Evolutionary conservation across 2,888 invertebrate species (phyloP).

Genomic region (Callyntrura guangdongensis): DNA sequence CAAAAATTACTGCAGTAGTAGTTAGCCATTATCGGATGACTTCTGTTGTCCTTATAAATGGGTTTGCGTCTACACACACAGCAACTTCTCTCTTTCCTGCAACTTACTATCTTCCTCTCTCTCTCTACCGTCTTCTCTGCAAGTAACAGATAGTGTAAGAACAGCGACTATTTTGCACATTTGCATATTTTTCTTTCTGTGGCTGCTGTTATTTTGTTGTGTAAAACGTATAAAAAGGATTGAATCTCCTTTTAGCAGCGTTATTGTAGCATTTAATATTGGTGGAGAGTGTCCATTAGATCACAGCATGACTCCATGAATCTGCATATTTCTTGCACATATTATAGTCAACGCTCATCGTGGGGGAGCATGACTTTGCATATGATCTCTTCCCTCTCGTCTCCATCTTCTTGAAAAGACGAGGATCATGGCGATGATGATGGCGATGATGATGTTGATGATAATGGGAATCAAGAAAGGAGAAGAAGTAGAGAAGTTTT

Average conservation of each 20-base stretch:
- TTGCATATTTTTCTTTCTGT: conserved; percentile 22
- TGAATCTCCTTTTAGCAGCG: neutral
- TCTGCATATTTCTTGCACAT: conserved; percentile 72
- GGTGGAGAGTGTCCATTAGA: conserved; percentile 63
- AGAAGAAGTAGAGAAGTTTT: conserved; percentile 1
- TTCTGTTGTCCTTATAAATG: neutral
- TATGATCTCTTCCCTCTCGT: conserved; percentile 12
- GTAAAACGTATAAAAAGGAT: neutral
- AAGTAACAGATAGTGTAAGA: neutral
- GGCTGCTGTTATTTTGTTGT: neutral
- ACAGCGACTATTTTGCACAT: conserved; percentile 4
- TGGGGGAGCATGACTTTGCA: conserved; percentile 75
- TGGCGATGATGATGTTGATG: conserved; percentile 20
- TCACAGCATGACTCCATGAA: conserved; percentile 69
- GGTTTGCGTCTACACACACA: neutral
- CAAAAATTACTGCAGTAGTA: neutral
- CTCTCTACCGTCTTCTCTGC: neutral
- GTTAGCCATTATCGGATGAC: conserved; percentile 31
- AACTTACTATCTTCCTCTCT: too few relatives aligned
- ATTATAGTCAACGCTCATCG: conserved; percentile 66
- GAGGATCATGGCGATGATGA: neutral
- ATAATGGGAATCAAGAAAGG: conserved; percentile 2
- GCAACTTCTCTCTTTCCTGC: too few relatives aligned
- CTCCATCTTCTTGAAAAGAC: neutral
- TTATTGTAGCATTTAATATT: conserved; percentile 22